phyloP scores from a whole-genome alignment of 2,113 vertebrate species.

The Lota lota region DNA sequence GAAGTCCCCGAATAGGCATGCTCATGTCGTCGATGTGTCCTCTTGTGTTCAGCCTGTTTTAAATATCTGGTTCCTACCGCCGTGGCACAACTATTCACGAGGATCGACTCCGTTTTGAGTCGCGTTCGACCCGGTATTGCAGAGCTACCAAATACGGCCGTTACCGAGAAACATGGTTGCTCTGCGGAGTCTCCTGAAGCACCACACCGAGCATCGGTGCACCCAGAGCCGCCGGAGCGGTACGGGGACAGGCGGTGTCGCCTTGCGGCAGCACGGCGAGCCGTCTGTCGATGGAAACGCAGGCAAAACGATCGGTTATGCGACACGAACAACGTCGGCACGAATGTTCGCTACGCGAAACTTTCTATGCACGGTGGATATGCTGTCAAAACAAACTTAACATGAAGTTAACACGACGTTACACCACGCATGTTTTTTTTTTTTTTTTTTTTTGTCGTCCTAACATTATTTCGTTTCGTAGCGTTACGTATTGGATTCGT shows the following conservation, averaged over 20 bases:
- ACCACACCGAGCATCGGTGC: slow-evolving; percentile 62
- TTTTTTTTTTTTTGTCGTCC: too few species aligned
- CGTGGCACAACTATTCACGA: too few species aligned
- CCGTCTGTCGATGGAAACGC: slow-evolving; percentile 3
- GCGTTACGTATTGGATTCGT: too few species aligned
- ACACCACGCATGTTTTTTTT: too few species aligned
- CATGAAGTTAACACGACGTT: neutral
- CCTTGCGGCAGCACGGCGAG: slow-evolving; percentile 15
- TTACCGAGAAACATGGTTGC: slow-evolving; percentile 63
- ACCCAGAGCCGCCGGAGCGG: slow-evolving; percentile 61
- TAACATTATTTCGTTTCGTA: too few species aligned
- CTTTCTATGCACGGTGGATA: slow-evolving; percentile 24
- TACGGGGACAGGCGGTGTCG: slow-evolving; percentile 58
- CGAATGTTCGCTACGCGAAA: slow-evolving; percentile 17
- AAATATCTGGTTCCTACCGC: too few species aligned
- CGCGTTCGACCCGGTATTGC: too few species aligned
- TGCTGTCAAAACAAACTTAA: neutral
- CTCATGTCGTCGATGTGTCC: slow-evolving; percentile 10
- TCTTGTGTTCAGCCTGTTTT: too few species aligned
- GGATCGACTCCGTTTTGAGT: too few species aligned
- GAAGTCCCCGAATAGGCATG: slow-evolving; percentile 43
- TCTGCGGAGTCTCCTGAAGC: slow-evolving; percentile 77
- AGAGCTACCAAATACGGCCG: too few species aligned
- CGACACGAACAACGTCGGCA: neutral
- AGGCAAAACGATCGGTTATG: slow-evolving; percentile 17